These are phyloP conservation scores for Oncorhynchus keta DNA, from an alignment of 2,113 vertebrate genomes.

Conservation along the genomic window DNA sequence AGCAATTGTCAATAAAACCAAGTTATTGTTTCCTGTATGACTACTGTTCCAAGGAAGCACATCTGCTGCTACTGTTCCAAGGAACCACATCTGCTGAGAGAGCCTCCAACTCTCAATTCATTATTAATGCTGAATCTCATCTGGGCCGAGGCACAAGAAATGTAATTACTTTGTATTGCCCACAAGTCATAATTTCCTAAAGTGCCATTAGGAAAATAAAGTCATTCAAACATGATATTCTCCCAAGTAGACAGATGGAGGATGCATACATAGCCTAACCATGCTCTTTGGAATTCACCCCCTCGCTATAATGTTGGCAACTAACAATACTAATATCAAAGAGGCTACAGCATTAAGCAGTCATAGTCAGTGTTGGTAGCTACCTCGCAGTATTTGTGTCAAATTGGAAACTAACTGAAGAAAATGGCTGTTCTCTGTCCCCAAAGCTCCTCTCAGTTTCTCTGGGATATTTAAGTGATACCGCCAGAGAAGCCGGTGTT, in stretches of 20 bases:
- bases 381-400: neutral
- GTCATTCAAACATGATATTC: conserved; percentile 54
- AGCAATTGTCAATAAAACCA: conserved; percentile 49
- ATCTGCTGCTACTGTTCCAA: conserved; percentile 29
- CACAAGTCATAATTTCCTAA: conserved; percentile 69
- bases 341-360: neutral
- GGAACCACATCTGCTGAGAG: conserved; percentile 42
- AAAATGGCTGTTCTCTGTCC: neutral
- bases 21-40: conserved; percentile 28
- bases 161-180: conserved; percentile 69
- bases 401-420: neutral
- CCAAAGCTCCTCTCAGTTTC: neutral
- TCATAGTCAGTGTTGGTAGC: neutral
- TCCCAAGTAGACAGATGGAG: conserved; percentile 50
- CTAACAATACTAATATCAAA: neutral
- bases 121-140: conserved; percentile 66
- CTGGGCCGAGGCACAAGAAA: conserved; percentile 56
- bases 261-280: conserved; percentile 23
- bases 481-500: too few species aligned
- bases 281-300: conserved; percentile 31
- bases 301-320: conserved; percentile 23
- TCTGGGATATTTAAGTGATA: too few species aligned
- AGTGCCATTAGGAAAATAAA: conserved; percentile 70
- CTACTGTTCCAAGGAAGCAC: conserved; percentile 28
- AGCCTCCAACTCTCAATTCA: conserved; percentile 50